phyloP scores from a whole-genome alignment of 2,888 invertebrate species.

The Thyatira batis region DNA sequence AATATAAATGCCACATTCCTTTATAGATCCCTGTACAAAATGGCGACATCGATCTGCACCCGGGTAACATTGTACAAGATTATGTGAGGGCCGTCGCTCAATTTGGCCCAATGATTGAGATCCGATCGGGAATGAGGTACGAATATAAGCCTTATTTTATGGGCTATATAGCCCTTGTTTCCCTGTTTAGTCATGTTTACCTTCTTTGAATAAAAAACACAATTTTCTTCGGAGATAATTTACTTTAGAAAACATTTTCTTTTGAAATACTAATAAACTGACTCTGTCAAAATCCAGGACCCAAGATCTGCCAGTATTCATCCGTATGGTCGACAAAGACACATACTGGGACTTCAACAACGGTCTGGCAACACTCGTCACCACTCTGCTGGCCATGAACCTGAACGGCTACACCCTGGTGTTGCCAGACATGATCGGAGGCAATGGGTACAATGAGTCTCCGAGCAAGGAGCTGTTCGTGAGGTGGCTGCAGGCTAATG shows the following conservation, averaged over 20 bases:
- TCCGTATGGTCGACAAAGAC: conserved; percentile 91
- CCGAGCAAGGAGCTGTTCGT: conserved; percentile 86
- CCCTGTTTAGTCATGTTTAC: too few relatives aligned
- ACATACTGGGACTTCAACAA: conserved; percentile 86
- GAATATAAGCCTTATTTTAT: not conserved
- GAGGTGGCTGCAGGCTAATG: conserved; percentile 90
- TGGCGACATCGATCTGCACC: conserved; percentile 79
- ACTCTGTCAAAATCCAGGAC: conserved; percentile 79
- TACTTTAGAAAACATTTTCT: too few relatives aligned
- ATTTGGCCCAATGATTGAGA: conserved; percentile 86
- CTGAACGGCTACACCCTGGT: conserved; percentile 86
- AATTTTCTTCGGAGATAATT: too few relatives aligned
- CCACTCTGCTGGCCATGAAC: conserved; percentile 85
- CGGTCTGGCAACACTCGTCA: conserved; percentile 87
- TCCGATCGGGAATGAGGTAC: conserved; percentile 86
- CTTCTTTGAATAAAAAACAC: too few relatives aligned
- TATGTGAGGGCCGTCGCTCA: conserved; percentile 82
- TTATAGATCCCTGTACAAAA: conserved; percentile 78
- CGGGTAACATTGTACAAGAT: conserved; percentile 79
- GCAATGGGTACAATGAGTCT: conserved; percentile 83
- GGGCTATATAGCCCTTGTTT: too few relatives aligned
- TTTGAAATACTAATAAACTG: too few relatives aligned
- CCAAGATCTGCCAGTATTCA: conserved; percentile 87
- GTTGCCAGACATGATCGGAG: conserved; percentile 91
- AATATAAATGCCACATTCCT: not conserved